Base-by-base conservation (phyloP, 2,888 invertebrate genomes). In the Drosophila sordidapex region DNA sequence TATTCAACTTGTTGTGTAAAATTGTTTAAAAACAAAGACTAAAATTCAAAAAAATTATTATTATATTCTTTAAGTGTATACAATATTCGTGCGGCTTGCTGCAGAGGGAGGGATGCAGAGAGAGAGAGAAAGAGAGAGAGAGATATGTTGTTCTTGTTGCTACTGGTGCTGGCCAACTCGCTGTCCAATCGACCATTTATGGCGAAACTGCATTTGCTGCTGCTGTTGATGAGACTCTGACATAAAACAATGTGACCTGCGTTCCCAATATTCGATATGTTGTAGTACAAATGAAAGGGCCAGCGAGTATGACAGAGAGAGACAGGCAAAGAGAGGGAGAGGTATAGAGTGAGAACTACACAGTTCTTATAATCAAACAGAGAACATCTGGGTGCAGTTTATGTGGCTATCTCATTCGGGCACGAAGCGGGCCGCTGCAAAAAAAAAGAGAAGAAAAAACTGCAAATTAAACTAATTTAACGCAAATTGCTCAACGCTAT, bases 381-480 rank as follows among this genome's bases (percentile, higher is more conserved):
- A 7, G 62, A 80, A 74, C 75, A 80, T 70, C 60, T 74, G 80
- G 40, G 56, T 68, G 62, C 29, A 43, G 31, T 38, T 3, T 36
- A 11, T 54, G 31, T 43, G 15, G n/a, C 36, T 31, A 49, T 40
- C 31, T 38, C 36, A 29, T 13, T n/a, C 40, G 21, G 33, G 51
- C 43, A 51, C 21, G 6, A 15, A 15, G 36, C 36, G 36, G 36
- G 38, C 3, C 6, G 25, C 40, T 48, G 48, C 15, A 25, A 25
- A 35, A 72, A 69, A 71, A 64, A 57, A 59, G 69, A 21, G 3
- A 58, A 70, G 71, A 73, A 67, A 69, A 56, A 61, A 69, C 65
- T 79, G 81, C 59, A 85, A 87, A 92, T 91, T 91, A 87, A 91
- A 90, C 90, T 91, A 91, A 90, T 92, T 91, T 92, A 73, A 58